phyloP scores from a whole-genome alignment of 2,113 vertebrate genomes.

The Zosterops japonicus region DNA sequence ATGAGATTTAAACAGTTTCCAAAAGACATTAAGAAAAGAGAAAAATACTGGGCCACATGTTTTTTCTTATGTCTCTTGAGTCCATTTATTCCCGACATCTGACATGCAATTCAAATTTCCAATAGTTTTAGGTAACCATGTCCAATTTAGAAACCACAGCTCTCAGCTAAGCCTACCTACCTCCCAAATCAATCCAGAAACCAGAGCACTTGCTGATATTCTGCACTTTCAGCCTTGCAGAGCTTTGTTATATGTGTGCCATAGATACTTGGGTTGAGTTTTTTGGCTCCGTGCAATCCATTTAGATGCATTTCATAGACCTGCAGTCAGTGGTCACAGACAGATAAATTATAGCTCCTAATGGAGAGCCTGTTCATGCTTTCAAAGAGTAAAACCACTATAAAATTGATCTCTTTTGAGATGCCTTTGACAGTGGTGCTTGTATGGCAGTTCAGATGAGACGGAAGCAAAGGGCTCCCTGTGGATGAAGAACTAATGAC shows the following conservation, averaged over 20 bases:
- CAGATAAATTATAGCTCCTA: conserved; percentile 56
- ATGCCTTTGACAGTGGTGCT: conserved; percentile 44
- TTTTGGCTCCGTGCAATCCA: not conserved
- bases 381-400: conserved; percentile 58
- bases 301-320: conserved; percentile 43
- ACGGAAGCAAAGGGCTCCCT: not conserved
- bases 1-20: conserved; percentile 60
- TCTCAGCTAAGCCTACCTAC: conserved; percentile 59
- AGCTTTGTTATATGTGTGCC: not conserved
- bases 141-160: conserved; percentile 74
- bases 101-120: conserved; percentile 71
- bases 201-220: conserved; percentile 54
- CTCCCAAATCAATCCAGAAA: conserved; percentile 33
- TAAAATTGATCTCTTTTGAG: conserved; percentile 59
- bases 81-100: conserved; percentile 74
- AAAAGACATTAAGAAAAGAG: conserved; percentile 47
- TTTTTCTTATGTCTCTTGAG: conserved; percentile 68
- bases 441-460: not conserved
- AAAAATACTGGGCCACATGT: conserved; percentile 57
- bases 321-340: conserved; percentile 9
- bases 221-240: conserved; percentile 24
- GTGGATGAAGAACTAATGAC: conserved; percentile 29
- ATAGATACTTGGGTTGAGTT: not conserved
- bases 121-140: conserved; percentile 73
- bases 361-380: conserved; percentile 41